These are phyloP conservation scores for Mus spicilegus DNA, from an alignment of 2,113 vertebrate species.

Conservation along the genomic window DNA sequence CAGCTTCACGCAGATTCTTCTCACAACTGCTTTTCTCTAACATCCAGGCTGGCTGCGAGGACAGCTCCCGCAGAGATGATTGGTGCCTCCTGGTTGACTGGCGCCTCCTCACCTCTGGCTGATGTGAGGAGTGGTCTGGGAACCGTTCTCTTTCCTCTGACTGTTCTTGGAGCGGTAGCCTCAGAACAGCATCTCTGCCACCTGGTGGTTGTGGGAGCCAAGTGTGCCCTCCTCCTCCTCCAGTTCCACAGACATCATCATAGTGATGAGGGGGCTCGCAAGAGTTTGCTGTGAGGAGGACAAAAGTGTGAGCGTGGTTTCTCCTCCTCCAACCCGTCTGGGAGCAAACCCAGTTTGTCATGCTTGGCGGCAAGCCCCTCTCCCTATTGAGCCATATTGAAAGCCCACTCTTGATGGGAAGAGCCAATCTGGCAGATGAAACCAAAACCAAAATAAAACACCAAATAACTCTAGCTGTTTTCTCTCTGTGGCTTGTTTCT, in stretches of 20 bases:
- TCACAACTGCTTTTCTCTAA: neutral
- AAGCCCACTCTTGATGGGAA: neutral
- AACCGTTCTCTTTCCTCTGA: neutral
- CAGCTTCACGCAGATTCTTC: neutral
- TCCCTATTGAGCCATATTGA: neutral
- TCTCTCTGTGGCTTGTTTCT: neutral
- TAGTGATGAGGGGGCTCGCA: too few species aligned
- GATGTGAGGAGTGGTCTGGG: neutral
- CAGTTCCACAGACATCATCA: neutral
- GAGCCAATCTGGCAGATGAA: neutral
- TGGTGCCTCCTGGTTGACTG: neutral
- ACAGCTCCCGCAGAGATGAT: neutral
- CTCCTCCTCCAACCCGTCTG: too few species aligned
- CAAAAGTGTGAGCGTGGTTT: neutral
- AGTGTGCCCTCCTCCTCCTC: neutral
- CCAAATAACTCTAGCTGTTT: neutral
- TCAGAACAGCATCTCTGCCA: slow-evolving; percentile 34
- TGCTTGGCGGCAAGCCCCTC: neutral
- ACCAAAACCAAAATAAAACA: neutral
- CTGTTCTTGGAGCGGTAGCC: neutral
- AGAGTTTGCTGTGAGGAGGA: neutral
- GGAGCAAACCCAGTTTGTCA: neutral
- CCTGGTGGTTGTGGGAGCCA: slow-evolving; percentile 40
- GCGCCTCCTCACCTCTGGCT: fast-evolving
- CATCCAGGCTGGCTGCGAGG: neutral